Evolutionary conservation across 2,888 invertebrate genomes (phyloP), one percentile per base, ranked within the genome.

Genomic region (Hylaea fasciaria): DNA sequence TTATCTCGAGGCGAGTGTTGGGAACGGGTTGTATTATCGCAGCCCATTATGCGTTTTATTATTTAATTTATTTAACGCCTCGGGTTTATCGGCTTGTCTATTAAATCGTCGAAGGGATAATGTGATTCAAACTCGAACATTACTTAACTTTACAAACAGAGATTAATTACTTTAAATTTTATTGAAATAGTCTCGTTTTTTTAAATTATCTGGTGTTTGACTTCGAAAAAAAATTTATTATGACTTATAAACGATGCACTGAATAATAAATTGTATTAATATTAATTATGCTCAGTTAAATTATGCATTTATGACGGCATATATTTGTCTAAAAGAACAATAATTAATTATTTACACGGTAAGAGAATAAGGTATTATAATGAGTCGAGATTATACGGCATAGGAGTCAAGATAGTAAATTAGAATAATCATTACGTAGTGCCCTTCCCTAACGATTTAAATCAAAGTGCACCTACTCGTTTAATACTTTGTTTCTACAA

Each of bases 41-140:
- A 72, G 78, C 85, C 80, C 89, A 92, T 92, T 91, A 91, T 91
- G 85, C 85, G 81, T 89, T 91, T 91, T 90, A 91, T 91, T 91
- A 91, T 91, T 91, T 91, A 91, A 92, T 91, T 92, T 91, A 91
- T 91, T 91, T 91, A 91, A 90, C 90, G 83, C 89, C 82, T 83
- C 76, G 79, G 74, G 80, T 82, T 89, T 89, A 90, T 89, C 85
- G 81, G 84, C 83, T 86, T 86, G 87, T 87, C 91, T 91, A 91
- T 90, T 91, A 89, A 89, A 89, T 86, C 80, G 87, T 85, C 81
- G 86, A 83, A 74, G 81, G 86, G 87, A 83, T 89, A 90, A 88
- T 84, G 82, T 77, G 84, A 87, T 88, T 82, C 80, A 78, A 86
- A 86, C 81, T 83, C 82, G 82, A 88, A 89, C 85, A 87, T 87